These are phyloP conservation scores for Onychomys leucogaster DNA, from an alignment of 2,797 vertebrate genomes.

Conservation along the genomic window DNA sequence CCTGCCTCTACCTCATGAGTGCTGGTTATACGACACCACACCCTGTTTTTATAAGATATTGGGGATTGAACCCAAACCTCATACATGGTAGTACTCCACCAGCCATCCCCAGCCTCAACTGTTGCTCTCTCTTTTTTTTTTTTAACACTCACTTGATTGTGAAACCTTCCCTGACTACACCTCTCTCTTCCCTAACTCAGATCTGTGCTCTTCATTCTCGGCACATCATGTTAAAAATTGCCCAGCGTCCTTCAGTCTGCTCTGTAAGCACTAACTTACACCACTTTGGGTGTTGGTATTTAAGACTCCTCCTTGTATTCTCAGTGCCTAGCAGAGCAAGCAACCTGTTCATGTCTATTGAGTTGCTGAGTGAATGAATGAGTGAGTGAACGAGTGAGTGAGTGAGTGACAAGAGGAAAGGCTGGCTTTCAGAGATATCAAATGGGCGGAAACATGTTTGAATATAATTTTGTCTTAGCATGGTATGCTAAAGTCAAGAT, in stretches of 20 bases:
- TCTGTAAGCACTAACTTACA: not conserved
- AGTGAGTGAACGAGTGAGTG: not conserved
- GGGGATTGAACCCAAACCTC: not conserved
- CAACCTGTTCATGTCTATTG: not conserved
- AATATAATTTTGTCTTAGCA: constrained; percentile 10
- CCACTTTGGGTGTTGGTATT: not conserved
- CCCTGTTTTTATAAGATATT: not conserved
- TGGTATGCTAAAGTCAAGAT: not conserved
- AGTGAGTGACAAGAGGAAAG: not conserved
- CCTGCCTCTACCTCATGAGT: not conserved
- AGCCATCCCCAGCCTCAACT: not conserved
- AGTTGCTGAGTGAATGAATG: not conserved
- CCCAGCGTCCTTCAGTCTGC: not conserved
- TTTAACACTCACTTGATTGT: not conserved
- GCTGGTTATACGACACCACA: not conserved
- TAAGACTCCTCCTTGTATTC: not conserved
- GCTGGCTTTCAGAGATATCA: not conserved
- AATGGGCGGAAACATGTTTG: constrained; percentile 21
- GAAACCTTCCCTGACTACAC: not conserved
- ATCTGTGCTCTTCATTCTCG: not conserved
- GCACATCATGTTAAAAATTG: not conserved
- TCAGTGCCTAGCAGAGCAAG: not conserved
- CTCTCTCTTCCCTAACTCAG: not conserved
- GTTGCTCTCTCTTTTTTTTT: not conserved
- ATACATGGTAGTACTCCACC: not conserved